These are phyloP conservation scores for Chionis minor DNA, from an alignment of 2,113 vertebrate species.

Conservation along the genomic window DNA sequence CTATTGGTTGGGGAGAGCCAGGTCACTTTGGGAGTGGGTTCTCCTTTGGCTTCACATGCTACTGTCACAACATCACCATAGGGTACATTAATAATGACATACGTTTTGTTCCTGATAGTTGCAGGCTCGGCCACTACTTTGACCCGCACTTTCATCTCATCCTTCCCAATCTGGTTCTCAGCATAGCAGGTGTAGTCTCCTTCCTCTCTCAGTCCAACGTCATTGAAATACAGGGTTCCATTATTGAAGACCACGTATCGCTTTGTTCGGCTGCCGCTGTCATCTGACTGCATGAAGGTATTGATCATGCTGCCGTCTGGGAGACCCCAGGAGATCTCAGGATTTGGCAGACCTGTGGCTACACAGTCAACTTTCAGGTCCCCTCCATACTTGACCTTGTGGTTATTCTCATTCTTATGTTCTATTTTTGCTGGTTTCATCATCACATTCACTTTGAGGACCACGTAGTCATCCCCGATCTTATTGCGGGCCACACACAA, in stretches of 20 bases:
- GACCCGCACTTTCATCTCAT: conserved; percentile 89
- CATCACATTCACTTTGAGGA: conserved; percentile 82
- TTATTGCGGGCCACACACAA: conserved; percentile 89
- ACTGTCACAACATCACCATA: conserved; percentile 80
- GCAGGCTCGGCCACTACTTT: conserved; percentile 78
- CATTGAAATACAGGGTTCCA: conserved; percentile 88
- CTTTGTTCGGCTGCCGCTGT: conserved; percentile 68
- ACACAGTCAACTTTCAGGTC: conserved; percentile 90
- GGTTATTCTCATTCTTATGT: conserved; percentile 76
- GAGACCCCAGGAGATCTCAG: conserved; percentile 89
- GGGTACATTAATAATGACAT: conserved; percentile 63
- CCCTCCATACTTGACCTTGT: conserved; percentile 81
- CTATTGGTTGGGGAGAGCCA: conserved; percentile 87
- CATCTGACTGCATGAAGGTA: conserved; percentile 75
- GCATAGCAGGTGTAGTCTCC: conserved; percentile 94
- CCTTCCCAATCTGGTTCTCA: conserved; percentile 88
- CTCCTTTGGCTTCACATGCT: conserved; percentile 80
- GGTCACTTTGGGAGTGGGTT: conserved; percentile 77
- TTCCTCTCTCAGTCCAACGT: conserved; percentile 83
- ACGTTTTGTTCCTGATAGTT: conserved; percentile 73
- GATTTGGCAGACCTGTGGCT: conserved; percentile 88
- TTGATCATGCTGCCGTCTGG: conserved; percentile 91
- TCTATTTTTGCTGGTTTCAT: conserved; percentile 88
- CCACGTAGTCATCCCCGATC: conserved; percentile 84
- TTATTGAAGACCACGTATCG: conserved; percentile 90